These are phyloP conservation scores for Ostrea edulis DNA, from an alignment of 1,140 invertebrate genomes.

Conservation along the genomic window DNA sequence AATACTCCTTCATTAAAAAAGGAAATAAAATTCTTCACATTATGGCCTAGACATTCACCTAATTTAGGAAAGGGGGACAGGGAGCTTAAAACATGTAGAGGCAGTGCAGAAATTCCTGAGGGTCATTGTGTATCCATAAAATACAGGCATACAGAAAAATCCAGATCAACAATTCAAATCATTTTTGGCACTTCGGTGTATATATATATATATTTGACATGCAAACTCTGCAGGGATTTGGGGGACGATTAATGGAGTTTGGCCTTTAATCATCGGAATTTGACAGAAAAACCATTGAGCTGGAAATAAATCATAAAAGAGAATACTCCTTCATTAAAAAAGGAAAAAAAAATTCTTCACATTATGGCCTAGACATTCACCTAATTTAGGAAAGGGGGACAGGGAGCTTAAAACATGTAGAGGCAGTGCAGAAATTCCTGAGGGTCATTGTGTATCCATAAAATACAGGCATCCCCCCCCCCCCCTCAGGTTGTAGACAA, in stretches of 20 bases:
- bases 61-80: too few species aligned
- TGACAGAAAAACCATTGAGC: not conserved
- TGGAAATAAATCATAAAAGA: not conserved
- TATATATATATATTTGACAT: not conserved
- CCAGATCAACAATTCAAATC: not conserved
- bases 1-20: not conserved
- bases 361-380: not conserved
- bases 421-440: not conserved
- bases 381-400: too few species aligned
- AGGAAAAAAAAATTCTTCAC: not conserved
- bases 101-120: not conserved
- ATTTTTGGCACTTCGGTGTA: not conserved
- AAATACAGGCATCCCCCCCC: too few species aligned
- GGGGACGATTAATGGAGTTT: not conserved
- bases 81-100: not conserved
- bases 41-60: not conserved
- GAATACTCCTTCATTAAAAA: not conserved
- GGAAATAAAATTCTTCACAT: not conserved
- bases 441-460: not conserved
- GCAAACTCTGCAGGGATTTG: not conserved
- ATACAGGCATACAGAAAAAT: conserved; percentile 10
- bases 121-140: not conserved
- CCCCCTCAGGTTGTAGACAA: too few species aligned
- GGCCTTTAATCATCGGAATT: not conserved
- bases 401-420: not conserved